Evolutionary conservation across 2,888 invertebrate species (phyloP).

Genomic region (Drosophila testacea): DNA sequence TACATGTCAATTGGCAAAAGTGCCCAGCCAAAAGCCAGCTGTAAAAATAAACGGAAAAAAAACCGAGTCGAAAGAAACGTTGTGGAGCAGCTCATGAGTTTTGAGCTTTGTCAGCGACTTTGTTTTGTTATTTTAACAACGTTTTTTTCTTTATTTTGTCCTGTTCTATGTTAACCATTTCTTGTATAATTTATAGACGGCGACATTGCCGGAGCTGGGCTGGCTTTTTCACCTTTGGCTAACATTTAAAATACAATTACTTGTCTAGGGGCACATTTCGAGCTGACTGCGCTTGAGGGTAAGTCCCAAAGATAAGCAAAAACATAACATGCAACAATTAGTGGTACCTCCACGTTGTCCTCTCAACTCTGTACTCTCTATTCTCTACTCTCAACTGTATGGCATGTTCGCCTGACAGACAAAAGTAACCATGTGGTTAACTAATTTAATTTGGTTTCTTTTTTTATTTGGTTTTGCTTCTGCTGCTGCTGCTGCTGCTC

Average conservation of each 20-base stretch:
- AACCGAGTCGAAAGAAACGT: constrained; percentile 15
- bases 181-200: constrained; percentile 77
- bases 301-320: constrained; percentile 68
- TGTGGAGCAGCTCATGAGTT: constrained; percentile 61
- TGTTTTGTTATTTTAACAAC: constrained; percentile 46
- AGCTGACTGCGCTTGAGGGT: constrained; percentile 54
- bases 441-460: constrained; percentile 81
- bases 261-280: constrained; percentile 63
- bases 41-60: constrained; percentile 40
- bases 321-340: constrained; percentile 81
- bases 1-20: constrained; percentile 82
- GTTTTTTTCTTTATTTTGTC: constrained; percentile 4
- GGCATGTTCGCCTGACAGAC: constrained; percentile 51
- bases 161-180: constrained; percentile 48
- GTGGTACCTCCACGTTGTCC: constrained; percentile 50
- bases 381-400: not conserved
- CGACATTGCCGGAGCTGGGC: constrained; percentile 52
- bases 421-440: constrained; percentile 83
- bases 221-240: constrained; percentile 62
- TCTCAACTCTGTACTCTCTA: constrained; percentile 8
- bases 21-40: constrained; percentile 53
- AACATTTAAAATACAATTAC: constrained; percentile 83
- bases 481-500: constrained; percentile 19
- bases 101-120: constrained; percentile 70
- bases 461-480: constrained; percentile 34